Percentiles rank a stretch among this genome's conserved stretches.
Evolutionary conservation across 1,140 invertebrate species (phyloP).

Genomic region (Tribolium madens): DNA sequence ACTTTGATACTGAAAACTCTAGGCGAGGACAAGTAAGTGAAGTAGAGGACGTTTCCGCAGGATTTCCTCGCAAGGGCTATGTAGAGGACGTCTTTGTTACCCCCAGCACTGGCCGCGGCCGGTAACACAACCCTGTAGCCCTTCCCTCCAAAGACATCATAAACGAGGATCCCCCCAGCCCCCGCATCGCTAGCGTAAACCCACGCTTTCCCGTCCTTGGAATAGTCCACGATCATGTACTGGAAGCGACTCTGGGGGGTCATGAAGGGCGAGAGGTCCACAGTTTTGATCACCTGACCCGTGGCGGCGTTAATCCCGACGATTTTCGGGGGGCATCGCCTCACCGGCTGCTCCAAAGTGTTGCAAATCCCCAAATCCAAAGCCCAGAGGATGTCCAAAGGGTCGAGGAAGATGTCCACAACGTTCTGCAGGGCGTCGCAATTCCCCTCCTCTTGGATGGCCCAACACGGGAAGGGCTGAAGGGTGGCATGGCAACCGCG

Average conservation of each 20-base stretch:
- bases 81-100: slow-evolving; percentile 71
- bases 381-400: slow-evolving; percentile 75
- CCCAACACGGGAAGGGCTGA: slow-evolving; percentile 74
- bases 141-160: slow-evolving; percentile 67
- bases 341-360: slow-evolving; percentile 72
- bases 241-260: slow-evolving; percentile 72
- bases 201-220: slow-evolving; percentile 66
- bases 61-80: slow-evolving; percentile 68
- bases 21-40: slow-evolving; percentile 71
- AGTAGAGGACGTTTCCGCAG: slow-evolving; percentile 69
- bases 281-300: slow-evolving; percentile 71
- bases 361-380: slow-evolving; percentile 77
- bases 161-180: slow-evolving; percentile 71
- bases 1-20: slow-evolving; percentile 71
- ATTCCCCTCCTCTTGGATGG: slow-evolving; percentile 73
- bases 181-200: slow-evolving; percentile 72
- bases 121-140: slow-evolving; percentile 71
- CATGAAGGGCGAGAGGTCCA: slow-evolving; percentile 70
- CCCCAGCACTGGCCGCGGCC: slow-evolving; percentile 64
- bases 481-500: slow-evolving; percentile 67
- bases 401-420: slow-evolving; percentile 72
- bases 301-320: slow-evolving; percentile 72
- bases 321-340: slow-evolving; percentile 76
- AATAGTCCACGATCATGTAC: slow-evolving; percentile 73
- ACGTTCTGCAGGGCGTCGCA: slow-evolving; percentile 73